Evolutionary conservation across 2,113 vertebrate species (phyloP), one percentile per base, ranked within the genome.

Genomic region (Podarcis cretensis): DNA sequence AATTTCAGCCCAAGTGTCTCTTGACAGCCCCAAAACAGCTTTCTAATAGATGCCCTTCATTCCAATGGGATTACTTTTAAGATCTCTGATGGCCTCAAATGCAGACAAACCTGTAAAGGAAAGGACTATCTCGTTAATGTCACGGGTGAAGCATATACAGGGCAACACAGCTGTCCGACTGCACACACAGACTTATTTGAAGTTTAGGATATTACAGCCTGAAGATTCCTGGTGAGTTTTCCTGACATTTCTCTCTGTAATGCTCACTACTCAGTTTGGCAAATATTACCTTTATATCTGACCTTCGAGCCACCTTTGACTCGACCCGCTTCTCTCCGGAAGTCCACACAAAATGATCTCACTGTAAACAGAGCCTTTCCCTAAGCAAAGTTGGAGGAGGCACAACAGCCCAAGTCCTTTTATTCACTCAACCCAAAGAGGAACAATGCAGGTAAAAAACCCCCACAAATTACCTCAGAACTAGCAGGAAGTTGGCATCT

Each of bases 121-220:
- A 63, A 54, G 73, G 65, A 68, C 76, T 75, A 76, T 54, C 71
- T 77, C 65, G 14, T 84, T 84, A 84, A 89, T 89, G 81, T 88
- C 87, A 83, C 30, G 23, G 57, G 40, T 37, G 81, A 84, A 69
- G 59, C 23, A 30, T 69, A 68, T 32, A 54, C 63, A 77, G 54
- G 59, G 59, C 80, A 88, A 71, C 71, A 48, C 40, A 83, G 8
- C 78, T 81, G 77, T 87, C 74, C 18, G 65, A 65, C 73, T 89
- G 73, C 25, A 59, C 74, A 78, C 63, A 77, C 25, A 86, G 79
- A 82, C 76, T 68, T 92, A 80, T 75, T 89, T 81, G 82, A 92
- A 92, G 85, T 13, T 78, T 37, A 93, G 85, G 84, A 69, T 89
- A 87, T 40, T 88, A 83, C 78, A 82, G 77, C 82, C 78, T 92